Conservation (phyloP, 2,888 invertebrate species). For the Mythimna loreyi region DNA sequence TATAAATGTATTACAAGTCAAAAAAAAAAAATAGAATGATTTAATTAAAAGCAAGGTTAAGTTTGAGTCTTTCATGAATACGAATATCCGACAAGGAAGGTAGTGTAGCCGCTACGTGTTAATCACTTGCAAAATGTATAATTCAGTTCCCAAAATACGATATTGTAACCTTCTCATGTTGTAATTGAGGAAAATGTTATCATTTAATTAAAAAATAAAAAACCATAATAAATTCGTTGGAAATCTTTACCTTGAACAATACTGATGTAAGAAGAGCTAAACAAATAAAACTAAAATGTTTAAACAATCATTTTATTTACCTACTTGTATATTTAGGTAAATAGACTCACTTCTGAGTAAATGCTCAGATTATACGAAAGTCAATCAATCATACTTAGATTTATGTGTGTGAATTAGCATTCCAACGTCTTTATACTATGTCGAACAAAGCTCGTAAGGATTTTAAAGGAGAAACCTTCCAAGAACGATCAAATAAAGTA, state of each 20-base stretch:
- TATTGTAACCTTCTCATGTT: background rate
- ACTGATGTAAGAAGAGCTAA: no score
- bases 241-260: no score
- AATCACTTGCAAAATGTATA: background rate
- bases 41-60: background rate
- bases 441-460: background rate
- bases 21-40: no score
- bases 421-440: background rate
- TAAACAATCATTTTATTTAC: no score
- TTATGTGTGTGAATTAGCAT: background rate
- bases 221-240: background rate
- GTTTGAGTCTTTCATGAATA: background rate
- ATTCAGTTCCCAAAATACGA: background rate
- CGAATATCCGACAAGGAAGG: background rate
- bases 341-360: no score
- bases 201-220: background rate
- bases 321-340: no score
- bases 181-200: constrained; percentile 8
- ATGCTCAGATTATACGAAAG: background rate
- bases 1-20: no score
- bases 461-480: constrained; percentile 3
- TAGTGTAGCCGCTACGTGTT: background rate
- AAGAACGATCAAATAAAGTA: constrained; percentile 4
- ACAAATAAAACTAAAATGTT: no score
- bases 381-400: background rate